A percentile compares a stretch with the other conserved stretches of the same genome.
Evolutionary conservation across 1,140 invertebrate genomes (phyloP).

Genomic region (Odontomachus brunneus): DNA sequence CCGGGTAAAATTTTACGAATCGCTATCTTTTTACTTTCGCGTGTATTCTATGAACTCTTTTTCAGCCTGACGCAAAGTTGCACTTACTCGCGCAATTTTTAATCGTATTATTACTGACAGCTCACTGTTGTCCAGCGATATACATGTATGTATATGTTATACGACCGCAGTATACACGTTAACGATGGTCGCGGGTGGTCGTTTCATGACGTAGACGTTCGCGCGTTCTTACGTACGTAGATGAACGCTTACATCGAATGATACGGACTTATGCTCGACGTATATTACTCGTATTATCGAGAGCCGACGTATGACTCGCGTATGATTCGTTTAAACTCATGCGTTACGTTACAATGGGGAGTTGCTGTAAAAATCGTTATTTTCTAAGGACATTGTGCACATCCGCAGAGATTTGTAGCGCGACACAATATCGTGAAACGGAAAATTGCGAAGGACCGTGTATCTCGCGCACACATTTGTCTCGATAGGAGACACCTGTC

Average conservation of each 20-base stretch:
- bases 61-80: too few relatives aligned
- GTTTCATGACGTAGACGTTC: conserved; percentile 44
- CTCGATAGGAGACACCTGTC: background rate
- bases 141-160: too few relatives aligned
- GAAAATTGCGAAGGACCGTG: conserved; percentile 37
- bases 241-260: conserved; percentile 53
- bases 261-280: conserved; percentile 54
- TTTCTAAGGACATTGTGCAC: conserved; percentile 26
- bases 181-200: conserved; percentile 22
- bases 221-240: conserved; percentile 48
- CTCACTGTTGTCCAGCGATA: too few relatives aligned
- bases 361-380: conserved; percentile 51
- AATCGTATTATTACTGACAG: too few relatives aligned
- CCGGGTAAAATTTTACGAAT: too few relatives aligned
- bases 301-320: conserved; percentile 51
- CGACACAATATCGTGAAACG: conserved; percentile 9
- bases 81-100: too few relatives aligned
- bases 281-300: conserved; percentile 50
- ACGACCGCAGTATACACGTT: conserved; percentile 37
- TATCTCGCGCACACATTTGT: background rate
- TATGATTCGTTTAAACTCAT: conserved; percentile 31
- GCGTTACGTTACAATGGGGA: conserved; percentile 7
- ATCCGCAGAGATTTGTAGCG: conserved; percentile 26
- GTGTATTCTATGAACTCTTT: too few relatives aligned
- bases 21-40: too few relatives aligned